Conservation (phyloP, 2,888 invertebrate genomes). For the Platypus cylindrus region DNA sequence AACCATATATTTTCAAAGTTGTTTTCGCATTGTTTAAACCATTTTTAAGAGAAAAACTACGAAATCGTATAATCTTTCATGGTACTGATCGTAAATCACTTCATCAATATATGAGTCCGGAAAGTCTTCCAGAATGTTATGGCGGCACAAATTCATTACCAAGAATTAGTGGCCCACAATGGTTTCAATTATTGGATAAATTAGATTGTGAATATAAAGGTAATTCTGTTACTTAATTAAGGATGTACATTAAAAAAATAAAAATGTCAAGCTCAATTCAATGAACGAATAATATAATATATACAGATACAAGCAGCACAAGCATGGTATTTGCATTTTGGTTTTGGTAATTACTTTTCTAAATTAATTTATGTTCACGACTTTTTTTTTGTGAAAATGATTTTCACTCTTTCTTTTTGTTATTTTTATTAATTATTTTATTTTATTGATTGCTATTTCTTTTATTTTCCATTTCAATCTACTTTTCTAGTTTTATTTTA, state of each 20-base stretch:
- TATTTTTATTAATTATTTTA: too few species aligned
- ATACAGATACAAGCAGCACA: neutral
- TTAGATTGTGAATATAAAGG: slow-evolving; percentile 65
- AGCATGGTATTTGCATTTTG: neutral
- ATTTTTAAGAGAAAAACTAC: slow-evolving; percentile 75
- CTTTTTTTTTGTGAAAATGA: too few species aligned
- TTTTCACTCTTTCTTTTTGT: too few species aligned
- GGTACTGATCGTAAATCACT: slow-evolving; percentile 62
- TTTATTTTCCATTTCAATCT: neutral
- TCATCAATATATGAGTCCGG: slow-evolving; percentile 58
- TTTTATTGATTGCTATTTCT: too few species aligned
- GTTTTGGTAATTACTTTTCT: neutral
- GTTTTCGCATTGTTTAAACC: slow-evolving; percentile 83
- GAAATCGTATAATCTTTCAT: slow-evolving; percentile 68
- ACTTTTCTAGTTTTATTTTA: slow-evolving; percentile 3
- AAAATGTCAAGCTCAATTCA: neutral
- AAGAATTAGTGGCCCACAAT: slow-evolving; percentile 54
- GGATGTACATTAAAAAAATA: too few species aligned
- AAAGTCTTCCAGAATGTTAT: slow-evolving; percentile 56
- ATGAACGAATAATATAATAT: neutral
- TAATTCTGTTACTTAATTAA: too few species aligned
- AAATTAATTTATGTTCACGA: too few species aligned
- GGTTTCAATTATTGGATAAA: slow-evolving; percentile 57
- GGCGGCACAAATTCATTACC: slow-evolving; percentile 61
- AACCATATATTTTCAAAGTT: slow-evolving; percentile 81